Evolutionary conservation across 92 coral and sea anemone species (phyloP).

Genomic region (Actinernus sp.): DNA sequence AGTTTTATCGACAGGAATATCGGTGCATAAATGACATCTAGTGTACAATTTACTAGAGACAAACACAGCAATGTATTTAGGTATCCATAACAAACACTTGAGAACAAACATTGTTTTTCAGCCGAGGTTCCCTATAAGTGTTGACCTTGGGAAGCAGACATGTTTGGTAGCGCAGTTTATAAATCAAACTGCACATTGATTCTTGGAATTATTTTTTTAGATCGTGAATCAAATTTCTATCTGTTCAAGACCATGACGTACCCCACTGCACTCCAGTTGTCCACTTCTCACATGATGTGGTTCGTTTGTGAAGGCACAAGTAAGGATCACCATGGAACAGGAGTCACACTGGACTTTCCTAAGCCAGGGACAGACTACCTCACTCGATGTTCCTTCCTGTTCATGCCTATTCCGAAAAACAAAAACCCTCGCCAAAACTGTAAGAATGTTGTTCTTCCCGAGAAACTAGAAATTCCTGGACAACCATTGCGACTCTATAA

Average conservation of each 20-base stretch:
- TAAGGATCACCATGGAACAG: neutral
- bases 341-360: conserved; percentile 31
- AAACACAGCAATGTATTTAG: no score
- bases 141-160: no score
- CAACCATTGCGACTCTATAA: no score
- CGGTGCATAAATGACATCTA: no score
- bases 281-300: conserved; percentile 51
- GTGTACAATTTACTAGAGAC: no score
- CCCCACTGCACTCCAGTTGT: conserved; percentile 26
- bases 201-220: conserved; percentile 12
- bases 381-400: conserved; percentile 46
- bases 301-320: conserved; percentile 32
- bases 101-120: no score
- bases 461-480: conserved; percentile 22
- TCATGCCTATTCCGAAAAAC: conserved; percentile 32
- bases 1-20: no score
- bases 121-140: no score
- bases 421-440: conserved; percentile 17
- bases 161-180: no score
- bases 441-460: conserved; percentile 34
- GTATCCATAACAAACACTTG: no score
- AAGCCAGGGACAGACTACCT: conserved; percentile 29
- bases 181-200: no score
- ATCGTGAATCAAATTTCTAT: conserved; percentile 56
- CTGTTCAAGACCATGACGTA: conserved; percentile 41